Conservation (phyloP, 2,888 invertebrate genomes). For the Timema cristinae region DNA sequence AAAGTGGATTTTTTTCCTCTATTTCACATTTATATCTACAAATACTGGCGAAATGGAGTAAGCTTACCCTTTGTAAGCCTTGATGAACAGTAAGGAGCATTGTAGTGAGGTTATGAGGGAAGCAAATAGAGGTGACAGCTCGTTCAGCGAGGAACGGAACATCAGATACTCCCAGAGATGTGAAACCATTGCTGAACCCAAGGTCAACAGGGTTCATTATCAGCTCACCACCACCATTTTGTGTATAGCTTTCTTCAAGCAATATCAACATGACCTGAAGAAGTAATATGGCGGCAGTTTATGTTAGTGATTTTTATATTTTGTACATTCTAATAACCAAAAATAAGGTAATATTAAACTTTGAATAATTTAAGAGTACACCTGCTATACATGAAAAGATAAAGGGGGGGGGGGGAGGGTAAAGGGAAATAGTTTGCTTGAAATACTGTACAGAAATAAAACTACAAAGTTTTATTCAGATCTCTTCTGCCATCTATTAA, state of each 20-base stretch:
- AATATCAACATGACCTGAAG: slow-evolving; percentile 46
- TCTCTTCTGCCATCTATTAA: no score
- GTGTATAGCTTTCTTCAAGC: slow-evolving; percentile 43
- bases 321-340: no score
- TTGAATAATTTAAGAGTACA: no score
- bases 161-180: slow-evolving; percentile 43
- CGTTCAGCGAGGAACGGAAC: slow-evolving; percentile 45
- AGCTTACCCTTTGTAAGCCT: slow-evolving; percentile 14
- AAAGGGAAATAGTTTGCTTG: no score
- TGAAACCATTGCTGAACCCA: slow-evolving; percentile 50
- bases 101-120: slow-evolving; percentile 44
- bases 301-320: no score
- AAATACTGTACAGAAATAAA: no score
- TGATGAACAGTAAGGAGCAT: slow-evolving; percentile 49
- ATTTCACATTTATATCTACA: neutral
- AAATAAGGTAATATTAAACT: no score
- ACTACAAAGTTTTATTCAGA: no score
- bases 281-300: no score
- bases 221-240: slow-evolving; percentile 15
- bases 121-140: slow-evolving; percentile 44
- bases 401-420: no score
- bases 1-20: no score
- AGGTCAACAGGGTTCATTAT: slow-evolving; percentile 40
- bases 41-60: neutral
- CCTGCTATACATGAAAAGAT: no score